Evolutionary conservation across 2,113 vertebrate genomes (phyloP).

Genomic region (Burhinus bistriatus): DNA sequence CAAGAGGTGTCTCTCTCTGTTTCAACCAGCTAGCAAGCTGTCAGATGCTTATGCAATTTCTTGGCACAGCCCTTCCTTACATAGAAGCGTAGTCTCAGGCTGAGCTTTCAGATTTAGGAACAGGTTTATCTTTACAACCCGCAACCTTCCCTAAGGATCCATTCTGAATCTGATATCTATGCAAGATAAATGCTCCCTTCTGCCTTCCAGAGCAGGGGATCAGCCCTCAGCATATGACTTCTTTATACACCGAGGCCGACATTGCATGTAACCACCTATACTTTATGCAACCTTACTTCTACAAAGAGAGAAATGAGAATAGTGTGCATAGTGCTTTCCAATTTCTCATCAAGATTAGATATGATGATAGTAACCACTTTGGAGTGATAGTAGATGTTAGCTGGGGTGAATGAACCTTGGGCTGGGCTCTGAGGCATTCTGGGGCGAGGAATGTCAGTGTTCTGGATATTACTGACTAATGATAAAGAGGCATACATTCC

Average conservation of each 20-base stretch:
- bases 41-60: slow-evolving; percentile 65
- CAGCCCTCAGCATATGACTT: slow-evolving; percentile 24
- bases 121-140: slow-evolving; percentile 60
- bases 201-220: slow-evolving; percentile 25
- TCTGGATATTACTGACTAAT: slow-evolving; percentile 21
- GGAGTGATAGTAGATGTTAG: slow-evolving; percentile 49
- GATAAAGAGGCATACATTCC: slow-evolving; percentile 25
- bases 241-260: background rate
- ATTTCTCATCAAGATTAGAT: slow-evolving; percentile 63
- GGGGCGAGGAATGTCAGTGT: slow-evolving; percentile 35
- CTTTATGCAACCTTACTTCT: slow-evolving; percentile 25
- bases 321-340: slow-evolving; percentile 29
- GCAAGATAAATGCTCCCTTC: slow-evolving; percentile 29
- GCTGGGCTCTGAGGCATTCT: slow-evolving; percentile 55
- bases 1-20: slow-evolving; percentile 62
- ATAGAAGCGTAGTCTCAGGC: slow-evolving; percentile 3
- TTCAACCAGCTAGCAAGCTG: slow-evolving; percentile 61
- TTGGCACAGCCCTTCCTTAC: slow-evolving; percentile 46
- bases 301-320: slow-evolving; percentile 34
- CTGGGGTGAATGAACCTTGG: slow-evolving; percentile 54
- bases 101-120: slow-evolving; percentile 62
- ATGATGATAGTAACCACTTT: slow-evolving; percentile 28
- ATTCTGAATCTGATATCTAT: slow-evolving; percentile 23
- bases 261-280: background rate
- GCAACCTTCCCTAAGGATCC: slow-evolving; percentile 24